Base-by-base conservation (phyloP, 2,888 invertebrate species). In the Cataglyphis rosenhaueri region DNA sequence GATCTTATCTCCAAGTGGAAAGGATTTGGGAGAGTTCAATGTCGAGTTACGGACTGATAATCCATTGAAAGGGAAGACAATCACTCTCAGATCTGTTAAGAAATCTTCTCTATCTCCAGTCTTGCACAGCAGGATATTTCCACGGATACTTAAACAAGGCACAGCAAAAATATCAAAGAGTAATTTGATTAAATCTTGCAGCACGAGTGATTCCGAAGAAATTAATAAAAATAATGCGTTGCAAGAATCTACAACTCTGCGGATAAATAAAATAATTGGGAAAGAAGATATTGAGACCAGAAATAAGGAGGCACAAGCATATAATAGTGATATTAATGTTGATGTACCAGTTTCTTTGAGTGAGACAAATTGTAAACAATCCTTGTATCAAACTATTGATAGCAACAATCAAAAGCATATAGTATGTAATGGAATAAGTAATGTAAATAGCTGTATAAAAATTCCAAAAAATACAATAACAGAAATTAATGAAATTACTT, bases 11-110 rank as follows among this genome's bases (percentile, higher is more conserved):
- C 84, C 86, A 3, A 88, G 92, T 81, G 94, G 94, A 0, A 89
- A 87, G 62, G 93, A 93, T 73, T 82, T 94, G 0, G 94, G 93
- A 12, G 92, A 94, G 74, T 85, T 93, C 10, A 90, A 93, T 8
- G 84, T 93, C 0, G 75, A 90, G 55, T 66, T 92, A 1, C 78
- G 55, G 6, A 83, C 83, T 6, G 73, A 68, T 1, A 74, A 87
- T 0, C 8, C 61, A 0, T n/a, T 84, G 4, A 85, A 88, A 44
- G 83, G 85, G 0, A 90, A 90, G 59, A 87, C 87, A 0, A 76
- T 91, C 71, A 48, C 48, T 48, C 8, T 1, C 1, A 61, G 48
- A 4, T 8, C 38, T 18, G 32, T 12, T 0, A 57, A 35, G 1
- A 81, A 61, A 10, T 35, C 44, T 1, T 35, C 44, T 1, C 5